Conservation (phyloP, 2,888 invertebrate genomes). For the Volucella inanis region DNA sequence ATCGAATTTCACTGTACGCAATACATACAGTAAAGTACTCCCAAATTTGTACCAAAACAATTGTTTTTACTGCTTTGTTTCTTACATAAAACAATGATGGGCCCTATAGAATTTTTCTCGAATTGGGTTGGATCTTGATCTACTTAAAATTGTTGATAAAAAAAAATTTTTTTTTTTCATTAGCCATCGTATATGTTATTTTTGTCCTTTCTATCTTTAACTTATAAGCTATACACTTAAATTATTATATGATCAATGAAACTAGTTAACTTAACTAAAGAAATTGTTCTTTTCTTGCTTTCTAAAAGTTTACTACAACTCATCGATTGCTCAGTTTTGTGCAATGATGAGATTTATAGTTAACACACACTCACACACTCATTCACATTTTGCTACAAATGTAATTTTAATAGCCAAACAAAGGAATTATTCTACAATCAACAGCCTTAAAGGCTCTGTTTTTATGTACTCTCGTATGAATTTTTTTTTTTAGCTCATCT, state of each 20-base stretch:
- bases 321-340: constrained; percentile 27
- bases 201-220: no score
- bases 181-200: no score
- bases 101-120: no score
- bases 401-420: constrained; percentile 39
- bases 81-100: no score
- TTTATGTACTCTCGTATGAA: constrained; percentile 17
- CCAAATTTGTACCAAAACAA: no score
- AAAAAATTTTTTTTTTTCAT: no score
- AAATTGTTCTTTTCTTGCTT: not conserved
- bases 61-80: no score
- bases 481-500: constrained; percentile 49
- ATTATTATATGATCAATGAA: constrained; percentile 5
- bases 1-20: no score
- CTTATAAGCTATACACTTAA: not conserved
- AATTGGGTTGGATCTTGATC: no score
- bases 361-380: constrained; percentile 27
- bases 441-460: constrained; percentile 66
- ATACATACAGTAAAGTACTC: no score
- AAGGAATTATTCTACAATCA: constrained; percentile 60
- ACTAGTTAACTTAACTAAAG: constrained; percentile 13
- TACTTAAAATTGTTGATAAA: no score
- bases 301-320: constrained; percentile 8
- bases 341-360: constrained; percentile 38
- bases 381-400: constrained; percentile 33